These are phyloP conservation scores for Drosophila repletoides DNA, from an alignment of 1,140 invertebrate species.

Conservation along the genomic window DNA sequence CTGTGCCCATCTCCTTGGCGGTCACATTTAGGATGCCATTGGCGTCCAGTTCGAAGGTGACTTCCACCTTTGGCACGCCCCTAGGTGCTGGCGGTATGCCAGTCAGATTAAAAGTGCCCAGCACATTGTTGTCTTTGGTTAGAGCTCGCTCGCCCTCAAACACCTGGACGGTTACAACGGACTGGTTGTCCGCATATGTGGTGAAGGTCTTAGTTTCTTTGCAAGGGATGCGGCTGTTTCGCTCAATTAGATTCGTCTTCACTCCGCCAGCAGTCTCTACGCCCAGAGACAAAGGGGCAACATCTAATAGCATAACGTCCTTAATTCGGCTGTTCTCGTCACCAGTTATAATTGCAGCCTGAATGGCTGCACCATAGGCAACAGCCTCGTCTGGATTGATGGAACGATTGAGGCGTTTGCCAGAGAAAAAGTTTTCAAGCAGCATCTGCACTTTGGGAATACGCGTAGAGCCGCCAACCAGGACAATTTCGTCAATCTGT, in stretches of 20 bases:
- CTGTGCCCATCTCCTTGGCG: slow-evolving; percentile 84
- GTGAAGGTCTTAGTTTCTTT: slow-evolving; percentile 86
- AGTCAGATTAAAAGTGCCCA: slow-evolving; percentile 90
- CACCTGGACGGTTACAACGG: slow-evolving; percentile 86
- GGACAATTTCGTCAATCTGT: slow-evolving; percentile 86
- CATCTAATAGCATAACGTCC: slow-evolving; percentile 85
- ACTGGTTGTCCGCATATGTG: slow-evolving; percentile 88
- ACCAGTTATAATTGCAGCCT: slow-evolving; percentile 89
- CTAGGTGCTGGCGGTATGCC: slow-evolving; percentile 92
- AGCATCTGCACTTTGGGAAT: slow-evolving; percentile 87
- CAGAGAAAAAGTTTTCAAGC: slow-evolving; percentile 85
- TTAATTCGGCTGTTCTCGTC: slow-evolving; percentile 89
- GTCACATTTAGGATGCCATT: slow-evolving; percentile 86
- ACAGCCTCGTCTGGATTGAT: slow-evolving; percentile 91
- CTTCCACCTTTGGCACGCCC: slow-evolving; percentile 90
- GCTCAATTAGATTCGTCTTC: slow-evolving; percentile 86
- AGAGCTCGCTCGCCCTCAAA: slow-evolving; percentile 88
- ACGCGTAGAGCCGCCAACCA: slow-evolving; percentile 86
- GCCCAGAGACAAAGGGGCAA: slow-evolving; percentile 84
- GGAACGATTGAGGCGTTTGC: slow-evolving; percentile 86
- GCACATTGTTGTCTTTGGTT: slow-evolving; percentile 89
- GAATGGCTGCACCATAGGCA: slow-evolving; percentile 88
- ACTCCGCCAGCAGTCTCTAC: slow-evolving; percentile 85
- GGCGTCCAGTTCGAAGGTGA: slow-evolving; percentile 85
- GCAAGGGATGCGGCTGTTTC: slow-evolving; percentile 86